These are phyloP conservation scores for Sinocyclocheilus anophthalmus DNA, from an alignment of 2,113 vertebrate species.

Conservation along the genomic window DNA sequence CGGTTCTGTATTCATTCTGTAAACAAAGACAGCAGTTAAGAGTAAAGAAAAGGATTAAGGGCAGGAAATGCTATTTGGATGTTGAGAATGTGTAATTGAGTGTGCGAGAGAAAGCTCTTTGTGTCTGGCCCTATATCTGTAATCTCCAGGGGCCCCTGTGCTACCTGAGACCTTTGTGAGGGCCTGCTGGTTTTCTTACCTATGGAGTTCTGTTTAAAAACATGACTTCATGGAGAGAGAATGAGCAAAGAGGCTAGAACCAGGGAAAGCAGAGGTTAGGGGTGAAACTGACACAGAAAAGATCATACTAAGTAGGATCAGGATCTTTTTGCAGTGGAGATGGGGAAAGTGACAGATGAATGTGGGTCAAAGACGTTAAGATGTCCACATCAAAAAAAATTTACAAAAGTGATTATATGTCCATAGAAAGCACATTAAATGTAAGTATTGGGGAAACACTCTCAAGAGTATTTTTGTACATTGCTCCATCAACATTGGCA, in stretches of 20 bases:
- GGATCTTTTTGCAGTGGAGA: neutral
- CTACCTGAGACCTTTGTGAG: conserved; percentile 44
- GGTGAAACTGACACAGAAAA: conserved; percentile 14
- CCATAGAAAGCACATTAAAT: no score
- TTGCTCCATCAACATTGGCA: no score
- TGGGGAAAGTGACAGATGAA: neutral
- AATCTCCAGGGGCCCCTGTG: conserved; percentile 22
- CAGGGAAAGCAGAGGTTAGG: conserved; percentile 4
- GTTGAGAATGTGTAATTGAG: conserved; percentile 31
- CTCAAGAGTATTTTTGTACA: no score
- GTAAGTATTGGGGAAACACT: no score
- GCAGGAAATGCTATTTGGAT: conserved; percentile 19
- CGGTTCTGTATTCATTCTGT: neutral
- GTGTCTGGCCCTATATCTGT: conserved; percentile 30
- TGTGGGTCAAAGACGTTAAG: no score
- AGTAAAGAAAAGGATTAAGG: conserved; percentile 3
- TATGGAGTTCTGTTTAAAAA: conserved; percentile 40
- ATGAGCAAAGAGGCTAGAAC: conserved; percentile 18
- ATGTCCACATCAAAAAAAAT: no score
- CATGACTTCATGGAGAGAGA: conserved; percentile 47
- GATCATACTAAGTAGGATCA: conserved; percentile 5
- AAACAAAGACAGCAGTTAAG: conserved; percentile 22
- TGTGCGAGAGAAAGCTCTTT: conserved; percentile 31
- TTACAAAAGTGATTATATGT: no score
- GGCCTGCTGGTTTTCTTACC: conserved; percentile 21